A percentile compares a stretch with the other conserved stretches of the same genome.
These are phyloP conservation scores for Catharus bicknelli DNA, from an alignment of 2,113 vertebrate genomes.

Conservation along the genomic window DNA sequence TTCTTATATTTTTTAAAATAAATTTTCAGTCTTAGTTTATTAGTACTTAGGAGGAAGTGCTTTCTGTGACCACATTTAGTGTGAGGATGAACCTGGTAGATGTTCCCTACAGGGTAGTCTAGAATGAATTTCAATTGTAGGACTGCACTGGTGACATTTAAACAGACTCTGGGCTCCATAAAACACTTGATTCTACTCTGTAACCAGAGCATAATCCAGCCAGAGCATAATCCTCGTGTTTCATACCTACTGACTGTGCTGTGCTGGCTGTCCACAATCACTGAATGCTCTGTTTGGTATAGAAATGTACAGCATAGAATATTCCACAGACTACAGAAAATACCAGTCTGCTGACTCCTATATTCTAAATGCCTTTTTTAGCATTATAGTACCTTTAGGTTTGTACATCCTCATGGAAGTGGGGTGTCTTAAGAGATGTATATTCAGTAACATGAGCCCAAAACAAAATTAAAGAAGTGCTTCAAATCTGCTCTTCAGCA, in stretches of 20 bases:
- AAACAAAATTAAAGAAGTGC: slow-evolving; percentile 3
- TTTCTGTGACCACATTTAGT: not conserved
- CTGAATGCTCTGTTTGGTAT: not conserved
- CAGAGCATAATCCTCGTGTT: not conserved
- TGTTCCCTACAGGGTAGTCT: not conserved
- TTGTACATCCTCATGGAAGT: not conserved
- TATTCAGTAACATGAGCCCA: not conserved
- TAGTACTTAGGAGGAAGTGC: not conserved
- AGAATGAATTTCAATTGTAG: not conserved
- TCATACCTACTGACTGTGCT: not conserved
- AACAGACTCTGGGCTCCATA: not conserved
- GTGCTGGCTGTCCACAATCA: not conserved
- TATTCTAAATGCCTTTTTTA: not conserved
- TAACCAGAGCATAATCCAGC: not conserved
- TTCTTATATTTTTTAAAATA: not conserved
- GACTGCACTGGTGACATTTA: not conserved
- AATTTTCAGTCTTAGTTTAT: not conserved
- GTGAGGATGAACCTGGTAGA: not conserved
- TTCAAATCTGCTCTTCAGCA: not conserved
- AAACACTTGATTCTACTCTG: not conserved
- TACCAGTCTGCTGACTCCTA: not conserved
- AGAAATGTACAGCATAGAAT: not conserved
- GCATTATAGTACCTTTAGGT: not conserved
- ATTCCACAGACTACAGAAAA: not conserved
- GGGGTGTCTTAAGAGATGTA: not conserved